Conservation (phyloP, 2,888 invertebrate genomes). For the Hymenopus coronatus region DNA sequence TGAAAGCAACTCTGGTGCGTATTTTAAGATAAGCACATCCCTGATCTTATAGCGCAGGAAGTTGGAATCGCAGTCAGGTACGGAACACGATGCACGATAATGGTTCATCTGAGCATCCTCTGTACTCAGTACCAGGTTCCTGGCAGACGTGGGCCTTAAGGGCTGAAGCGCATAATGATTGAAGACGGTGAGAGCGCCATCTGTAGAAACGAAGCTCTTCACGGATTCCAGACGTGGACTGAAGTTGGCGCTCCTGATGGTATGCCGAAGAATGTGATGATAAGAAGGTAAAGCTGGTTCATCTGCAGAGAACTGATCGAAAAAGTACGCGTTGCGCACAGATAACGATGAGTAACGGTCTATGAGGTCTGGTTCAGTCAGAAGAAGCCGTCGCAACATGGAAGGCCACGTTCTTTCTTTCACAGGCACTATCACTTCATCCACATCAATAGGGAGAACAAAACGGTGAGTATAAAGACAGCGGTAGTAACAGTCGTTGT, state of each 20-base stretch:
- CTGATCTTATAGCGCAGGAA: slow-evolving; percentile 3
- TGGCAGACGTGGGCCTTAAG: slow-evolving; percentile 53
- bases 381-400: slow-evolving; percentile 52
- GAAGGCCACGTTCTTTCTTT: slow-evolving; percentile 57
- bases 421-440: slow-evolving; percentile 70
- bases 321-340: slow-evolving; percentile 67
- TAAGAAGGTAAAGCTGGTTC: slow-evolving; percentile 5
- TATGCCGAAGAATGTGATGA: slow-evolving; percentile 51
- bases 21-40: slow-evolving; percentile 1
- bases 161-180: slow-evolving; percentile 70
- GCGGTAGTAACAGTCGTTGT: slow-evolving; percentile 75
- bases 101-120: slow-evolving; percentile 64
- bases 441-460: slow-evolving; percentile 68
- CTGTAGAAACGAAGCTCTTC: slow-evolving; percentile 68
- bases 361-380: slow-evolving; percentile 46
- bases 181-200: slow-evolving; percentile 65
- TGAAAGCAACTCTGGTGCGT: not conserved
- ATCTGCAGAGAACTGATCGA: slow-evolving; percentile 45
- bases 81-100: slow-evolving; percentile 54
- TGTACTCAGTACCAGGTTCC: slow-evolving; percentile 58
- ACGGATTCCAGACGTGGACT: slow-evolving; percentile 65
- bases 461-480: slow-evolving; percentile 53
- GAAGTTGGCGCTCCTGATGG: slow-evolving; percentile 55
- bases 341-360: slow-evolving; percentile 56
- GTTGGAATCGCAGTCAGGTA: slow-evolving; percentile 12